Conservation (phyloP, 2,797 vertebrate species). For the Schizopygopsis malacanthus region DNA sequence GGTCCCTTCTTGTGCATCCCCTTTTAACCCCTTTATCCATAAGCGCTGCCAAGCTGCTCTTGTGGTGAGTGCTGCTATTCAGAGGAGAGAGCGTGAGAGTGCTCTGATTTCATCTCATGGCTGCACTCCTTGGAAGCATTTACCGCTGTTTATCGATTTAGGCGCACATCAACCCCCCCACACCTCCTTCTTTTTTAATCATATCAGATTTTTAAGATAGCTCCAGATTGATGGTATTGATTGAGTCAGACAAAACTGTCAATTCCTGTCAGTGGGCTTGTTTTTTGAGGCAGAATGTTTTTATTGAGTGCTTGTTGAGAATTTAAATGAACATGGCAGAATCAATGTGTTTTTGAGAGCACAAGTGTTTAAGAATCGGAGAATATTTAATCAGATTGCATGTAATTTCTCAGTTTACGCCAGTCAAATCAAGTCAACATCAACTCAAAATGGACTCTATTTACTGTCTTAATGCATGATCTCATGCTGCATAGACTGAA, state of each 20-base stretch:
- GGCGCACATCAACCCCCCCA: neutral
- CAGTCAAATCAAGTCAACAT: constrained; percentile 48
- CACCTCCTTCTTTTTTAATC: constrained; percentile 66
- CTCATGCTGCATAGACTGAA: neutral
- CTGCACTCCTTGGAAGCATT: constrained; percentile 60
- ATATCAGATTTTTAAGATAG: constrained; percentile 70
- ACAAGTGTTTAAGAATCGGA: constrained; percentile 54
- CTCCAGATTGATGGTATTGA: constrained; percentile 72
- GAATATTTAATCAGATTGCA: constrained; percentile 58
- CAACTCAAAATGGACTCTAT: neutral
- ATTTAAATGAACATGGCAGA: constrained; percentile 66
- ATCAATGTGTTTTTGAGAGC: constrained; percentile 62
- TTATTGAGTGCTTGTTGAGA: constrained; percentile 57
- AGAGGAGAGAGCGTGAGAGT: constrained; percentile 34
- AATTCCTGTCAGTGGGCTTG: constrained; percentile 65
- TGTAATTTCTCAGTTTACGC: constrained; percentile 54
- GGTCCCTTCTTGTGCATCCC: no score
- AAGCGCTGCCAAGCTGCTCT: constrained; percentile 58
- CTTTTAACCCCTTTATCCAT: constrained; percentile 65
- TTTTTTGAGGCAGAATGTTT: constrained; percentile 61
- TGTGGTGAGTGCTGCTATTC: constrained; percentile 57
- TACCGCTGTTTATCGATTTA: constrained; percentile 70
- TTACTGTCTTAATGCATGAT: neutral
- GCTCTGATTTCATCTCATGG: constrained; percentile 64
- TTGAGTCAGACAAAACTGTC: constrained; percentile 69